Evolutionary conservation across 1,140 invertebrate genomes (phyloP), one percentile per base, ranked within the genome.

Genomic region (Drosophila repleta): DNA sequence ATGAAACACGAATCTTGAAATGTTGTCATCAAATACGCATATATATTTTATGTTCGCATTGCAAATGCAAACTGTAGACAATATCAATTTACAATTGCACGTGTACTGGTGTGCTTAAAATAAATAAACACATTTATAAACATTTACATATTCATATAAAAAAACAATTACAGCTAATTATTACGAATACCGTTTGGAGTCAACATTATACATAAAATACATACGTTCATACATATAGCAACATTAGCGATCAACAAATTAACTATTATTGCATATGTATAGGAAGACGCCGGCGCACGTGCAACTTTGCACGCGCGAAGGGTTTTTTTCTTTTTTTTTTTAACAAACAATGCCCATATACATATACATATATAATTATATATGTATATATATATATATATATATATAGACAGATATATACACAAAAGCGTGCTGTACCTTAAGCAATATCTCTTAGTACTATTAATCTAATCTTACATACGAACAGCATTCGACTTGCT

Each of bases 131-230:
- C 65, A 78, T 78, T 75, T 56, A 87, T 53, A 84, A 57, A 66
- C 73, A 79, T 67, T 78, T 64, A 72, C 29, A 65, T 53, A 70
- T 39, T 61, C 66, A 79, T 46, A 68, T 49, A 53, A 52, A 63
- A 53, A 74, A 57, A 60, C 18, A 63, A 71, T 71, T 80, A 85
- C 74, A 85, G 81, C 74, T 82, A 35, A 84, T 51, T 67, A 60
- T 66, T 80, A 76, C 41, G 52, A 69, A 71, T 87, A 81, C 67
- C 52, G 81, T 87, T 75, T 73, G 64, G 63, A 76, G 76, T 77
- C 49, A 85, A 85, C 82, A 78, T 73, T 87, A n/a, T n/a, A n/a
- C n/a, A n/a, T n/a, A 74, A 87, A 87, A 85, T 75, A 85, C 76
- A 67, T 24, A 53, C 46, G 35, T 48, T 29, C 41, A 66, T 62